Conservation (phyloP, 1,140 invertebrate genomes). For the Musca domestica region DNA sequence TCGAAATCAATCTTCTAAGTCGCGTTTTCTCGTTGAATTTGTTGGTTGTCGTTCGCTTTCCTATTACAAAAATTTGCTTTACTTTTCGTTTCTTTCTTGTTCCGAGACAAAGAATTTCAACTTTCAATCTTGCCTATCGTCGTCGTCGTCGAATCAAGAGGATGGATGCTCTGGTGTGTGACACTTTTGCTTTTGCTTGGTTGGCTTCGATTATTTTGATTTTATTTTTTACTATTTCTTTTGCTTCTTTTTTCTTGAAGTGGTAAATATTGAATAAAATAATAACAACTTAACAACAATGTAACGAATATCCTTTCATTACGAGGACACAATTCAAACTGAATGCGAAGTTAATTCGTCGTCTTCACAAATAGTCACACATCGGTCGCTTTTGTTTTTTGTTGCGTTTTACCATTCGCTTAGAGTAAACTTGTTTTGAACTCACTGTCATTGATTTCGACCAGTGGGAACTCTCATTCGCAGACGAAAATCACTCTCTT, state of each 20-base stretch:
- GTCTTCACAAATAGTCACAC: conserved; percentile 50
- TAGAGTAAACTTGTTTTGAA: too few species aligned
- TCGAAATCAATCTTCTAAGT: too few species aligned
- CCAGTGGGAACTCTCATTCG: not conserved
- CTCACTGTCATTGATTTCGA: not conserved
- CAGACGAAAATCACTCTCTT: not conserved
- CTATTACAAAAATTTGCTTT: not conserved
- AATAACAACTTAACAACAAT: conserved; percentile 55
- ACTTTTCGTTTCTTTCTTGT: not conserved
- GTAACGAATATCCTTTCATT: conserved; percentile 55
- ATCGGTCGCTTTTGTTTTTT: conserved; percentile 8
- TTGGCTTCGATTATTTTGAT: conserved; percentile 29
- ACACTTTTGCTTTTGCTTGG: conserved; percentile 27
- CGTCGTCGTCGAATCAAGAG: too few species aligned
- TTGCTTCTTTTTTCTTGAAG: conserved; percentile 33
- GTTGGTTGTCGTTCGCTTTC: too few species aligned
- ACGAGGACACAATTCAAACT: conserved; percentile 55
- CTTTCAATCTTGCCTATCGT: conserved; percentile 3
- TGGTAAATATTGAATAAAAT: conserved; percentile 50
- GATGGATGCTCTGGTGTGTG: not conserved
- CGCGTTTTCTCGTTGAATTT: too few species aligned
- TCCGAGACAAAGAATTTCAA: not conserved
- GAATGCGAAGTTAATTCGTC: conserved; percentile 49
- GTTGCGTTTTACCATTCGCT: too few species aligned
- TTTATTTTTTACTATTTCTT: conserved; percentile 29